phyloP scores from a whole-genome alignment of 2,797 vertebrate species.

The Clarias fuscus region DNA sequence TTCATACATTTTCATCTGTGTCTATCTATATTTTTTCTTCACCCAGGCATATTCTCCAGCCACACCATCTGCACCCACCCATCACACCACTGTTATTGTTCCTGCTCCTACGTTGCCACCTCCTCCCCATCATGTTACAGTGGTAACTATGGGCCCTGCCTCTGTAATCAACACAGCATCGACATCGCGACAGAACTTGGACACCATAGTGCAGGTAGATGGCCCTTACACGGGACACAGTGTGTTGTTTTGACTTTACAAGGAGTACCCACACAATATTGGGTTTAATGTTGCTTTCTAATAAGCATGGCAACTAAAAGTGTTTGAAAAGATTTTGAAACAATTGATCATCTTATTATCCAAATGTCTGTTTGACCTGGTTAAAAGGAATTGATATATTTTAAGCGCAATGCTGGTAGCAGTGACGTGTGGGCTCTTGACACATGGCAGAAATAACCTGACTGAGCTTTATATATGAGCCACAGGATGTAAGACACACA shows the following conservation, averaged over 20 bases:
- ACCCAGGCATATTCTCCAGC: constrained; percentile 81
- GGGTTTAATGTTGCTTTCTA: no score
- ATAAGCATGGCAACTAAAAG: no score
- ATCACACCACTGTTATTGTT: constrained; percentile 96
- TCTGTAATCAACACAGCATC: constrained; percentile 96
- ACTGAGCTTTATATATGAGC: no score
- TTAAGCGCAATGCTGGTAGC: no score
- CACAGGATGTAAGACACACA: neutral
- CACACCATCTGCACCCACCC: constrained; percentile 88
- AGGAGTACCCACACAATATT: no score
- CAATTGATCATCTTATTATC: no score
- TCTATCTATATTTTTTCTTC: neutral
- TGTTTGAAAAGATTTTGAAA: no score
- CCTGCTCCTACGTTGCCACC: constrained; percentile 84
- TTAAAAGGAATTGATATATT: no score
- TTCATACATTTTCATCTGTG: neutral
- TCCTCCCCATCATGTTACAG: constrained; percentile 91
- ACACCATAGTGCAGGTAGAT: constrained; percentile 96
- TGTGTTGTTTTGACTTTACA: neutral
- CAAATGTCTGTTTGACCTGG: no score
- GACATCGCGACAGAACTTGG: constrained; percentile 96
- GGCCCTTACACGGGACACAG: neutral
- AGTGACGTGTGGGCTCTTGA: no score
- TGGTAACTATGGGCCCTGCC: constrained; percentile 94
- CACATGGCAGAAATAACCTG: no score